phyloP scores from a whole-genome alignment of 1,140 invertebrate genomes.

The Pseudomyrmex cubaensis region DNA sequence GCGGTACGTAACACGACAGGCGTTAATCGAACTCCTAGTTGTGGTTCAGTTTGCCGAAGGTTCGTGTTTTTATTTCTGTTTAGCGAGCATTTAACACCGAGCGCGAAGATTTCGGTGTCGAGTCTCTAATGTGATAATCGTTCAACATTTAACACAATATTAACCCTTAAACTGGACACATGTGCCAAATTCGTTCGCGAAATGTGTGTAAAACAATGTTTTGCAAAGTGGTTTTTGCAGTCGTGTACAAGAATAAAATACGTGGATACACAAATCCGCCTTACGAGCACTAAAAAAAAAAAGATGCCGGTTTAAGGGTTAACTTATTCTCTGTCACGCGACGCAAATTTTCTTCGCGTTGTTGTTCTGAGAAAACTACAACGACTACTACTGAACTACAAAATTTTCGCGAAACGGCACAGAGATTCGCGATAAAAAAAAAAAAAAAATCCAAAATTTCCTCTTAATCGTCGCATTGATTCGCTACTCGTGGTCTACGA shows the following conservation, averaged over 20 bases:
- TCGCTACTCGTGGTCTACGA: constrained; percentile 55
- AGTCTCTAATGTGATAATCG: not conserved
- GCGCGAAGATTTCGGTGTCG: not conserved
- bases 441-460: constrained; percentile 51
- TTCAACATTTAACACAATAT: not conserved
- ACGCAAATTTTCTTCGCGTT: not conserved
- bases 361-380: not conserved
- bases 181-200: too few species aligned
- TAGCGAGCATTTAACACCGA: not conserved
- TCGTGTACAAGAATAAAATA: too few species aligned
- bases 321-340: too few species aligned
- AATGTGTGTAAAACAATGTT: too few species aligned
- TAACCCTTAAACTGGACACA: not conserved
- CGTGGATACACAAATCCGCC: too few species aligned
- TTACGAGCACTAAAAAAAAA: too few species aligned
- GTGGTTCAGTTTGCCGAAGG: constrained; percentile 4
- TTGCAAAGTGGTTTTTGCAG: too few species aligned
- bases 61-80: constrained; percentile 17
- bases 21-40: not conserved
- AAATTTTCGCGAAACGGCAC: not conserved
- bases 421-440: constrained; percentile 2
- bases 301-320: too few species aligned
- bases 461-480: constrained; percentile 46
- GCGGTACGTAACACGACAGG: not conserved
- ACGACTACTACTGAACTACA: not conserved